Evolutionary conservation across 2,888 invertebrate genomes (phyloP).

Genomic region (Spodoptera picta): DNA sequence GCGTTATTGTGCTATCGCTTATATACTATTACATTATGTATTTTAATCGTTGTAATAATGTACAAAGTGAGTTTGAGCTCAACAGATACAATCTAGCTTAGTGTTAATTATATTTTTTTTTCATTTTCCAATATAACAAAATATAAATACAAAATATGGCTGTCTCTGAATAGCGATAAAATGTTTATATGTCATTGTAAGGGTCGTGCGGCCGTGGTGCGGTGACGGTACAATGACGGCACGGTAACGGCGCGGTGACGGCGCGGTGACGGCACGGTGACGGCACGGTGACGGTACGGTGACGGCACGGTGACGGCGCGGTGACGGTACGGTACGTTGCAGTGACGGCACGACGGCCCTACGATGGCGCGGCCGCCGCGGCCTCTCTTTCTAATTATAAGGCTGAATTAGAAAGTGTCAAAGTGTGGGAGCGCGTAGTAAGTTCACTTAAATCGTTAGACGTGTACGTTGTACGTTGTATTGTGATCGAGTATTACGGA

Average conservation of each 20-base stretch:
- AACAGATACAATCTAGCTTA: conserved; percentile 84
- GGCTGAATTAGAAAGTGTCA: conserved; percentile 88
- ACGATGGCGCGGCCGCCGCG: conserved; percentile 74
- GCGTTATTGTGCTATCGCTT: conserved; percentile 77
- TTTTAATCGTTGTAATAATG: conserved; percentile 84
- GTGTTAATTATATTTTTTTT: conserved; percentile 69
- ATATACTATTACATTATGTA: conserved; percentile 74
- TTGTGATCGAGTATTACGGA: conserved; percentile 84
- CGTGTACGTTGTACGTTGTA: conserved; percentile 62
- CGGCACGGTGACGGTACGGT: conserved; percentile 61
- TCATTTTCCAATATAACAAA: conserved; percentile 59
- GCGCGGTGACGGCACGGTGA: conserved; percentile 71
- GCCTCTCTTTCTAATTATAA: conserved; percentile 86
- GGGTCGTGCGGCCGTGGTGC: conserved; percentile 47
- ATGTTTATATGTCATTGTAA: conserved; percentile 66
- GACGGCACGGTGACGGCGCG: conserved; percentile 43
- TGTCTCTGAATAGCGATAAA: conserved; percentile 71
- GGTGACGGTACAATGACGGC: conserved; percentile 14
- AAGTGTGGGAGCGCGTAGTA: conserved; percentile 58
- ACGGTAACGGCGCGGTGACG: conserved; percentile 55
- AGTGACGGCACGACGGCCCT: conserved; percentile 43
- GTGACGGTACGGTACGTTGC: conserved; percentile 73
- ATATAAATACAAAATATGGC: conserved; percentile 69
- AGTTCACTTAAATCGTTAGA: conserved; percentile 64
- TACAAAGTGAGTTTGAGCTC: conserved; percentile 88